Conservation (phyloP, 1,140 invertebrate species). For the Drosophila pectinifera region DNA sequence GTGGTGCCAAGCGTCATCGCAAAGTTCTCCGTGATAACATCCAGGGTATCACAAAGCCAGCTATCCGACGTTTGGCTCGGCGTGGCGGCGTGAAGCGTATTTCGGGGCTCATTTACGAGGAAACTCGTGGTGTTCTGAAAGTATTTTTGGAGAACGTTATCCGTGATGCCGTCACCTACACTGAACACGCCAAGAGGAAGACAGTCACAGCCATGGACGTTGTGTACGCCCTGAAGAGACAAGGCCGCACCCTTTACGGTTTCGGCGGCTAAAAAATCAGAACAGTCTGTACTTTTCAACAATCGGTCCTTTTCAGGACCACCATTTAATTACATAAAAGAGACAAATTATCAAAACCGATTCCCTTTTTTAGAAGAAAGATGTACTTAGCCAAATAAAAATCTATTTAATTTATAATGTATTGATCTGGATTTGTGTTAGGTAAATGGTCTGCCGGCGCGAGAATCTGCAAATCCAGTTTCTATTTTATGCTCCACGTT, state of each 20-base stretch:
- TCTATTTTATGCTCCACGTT: too few relatives aligned
- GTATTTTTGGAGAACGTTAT: constrained; percentile 94
- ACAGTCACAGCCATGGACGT: constrained; percentile 95
- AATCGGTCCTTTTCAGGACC: too few relatives aligned
- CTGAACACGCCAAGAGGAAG: constrained; percentile 93
- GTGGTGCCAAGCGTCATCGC: constrained; percentile 90
- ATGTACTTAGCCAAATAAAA: too few relatives aligned
- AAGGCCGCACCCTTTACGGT: constrained; percentile 90
- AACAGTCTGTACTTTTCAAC: too few relatives aligned
- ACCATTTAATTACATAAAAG: too few relatives aligned
- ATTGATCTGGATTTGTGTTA: too few relatives aligned
- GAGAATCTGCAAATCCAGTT: too few relatives aligned
- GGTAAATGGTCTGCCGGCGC: too few relatives aligned
- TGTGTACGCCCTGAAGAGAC: constrained; percentile 93
- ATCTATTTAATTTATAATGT: too few relatives aligned
- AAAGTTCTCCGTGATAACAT: constrained; percentile 90
- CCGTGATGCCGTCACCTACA: constrained; percentile 93
- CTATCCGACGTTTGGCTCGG: constrained; percentile 87
- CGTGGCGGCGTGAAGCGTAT: constrained; percentile 92
- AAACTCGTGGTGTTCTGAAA: constrained; percentile 89
- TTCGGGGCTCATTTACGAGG: constrained; percentile 91
- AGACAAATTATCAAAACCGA: too few relatives aligned
- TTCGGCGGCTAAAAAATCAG: constrained; percentile 87
- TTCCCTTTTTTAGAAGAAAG: too few relatives aligned
- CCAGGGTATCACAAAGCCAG: constrained; percentile 88